A percentile compares a stretch with the other conserved stretches of the same genome.
Conservation (phyloP, 2,888 invertebrate genomes). For the Lathronympha strigana region DNA sequence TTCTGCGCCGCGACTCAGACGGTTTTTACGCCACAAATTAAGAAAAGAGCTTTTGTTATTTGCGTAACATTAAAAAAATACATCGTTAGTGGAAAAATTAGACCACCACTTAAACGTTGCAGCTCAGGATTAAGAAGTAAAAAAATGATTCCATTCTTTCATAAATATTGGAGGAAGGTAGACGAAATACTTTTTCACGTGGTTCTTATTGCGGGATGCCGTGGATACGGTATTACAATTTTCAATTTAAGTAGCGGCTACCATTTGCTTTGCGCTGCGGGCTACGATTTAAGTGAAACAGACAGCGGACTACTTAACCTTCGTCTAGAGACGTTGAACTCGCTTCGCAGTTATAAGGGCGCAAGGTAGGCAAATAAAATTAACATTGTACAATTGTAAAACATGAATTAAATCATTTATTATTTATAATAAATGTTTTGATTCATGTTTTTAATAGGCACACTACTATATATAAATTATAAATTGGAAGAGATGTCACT, state of each 20-base stretch:
- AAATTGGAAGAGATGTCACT: too few relatives aligned
- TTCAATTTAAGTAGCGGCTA: conserved; percentile 63
- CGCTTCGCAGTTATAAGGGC: conserved; percentile 44
- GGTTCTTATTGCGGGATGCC: conserved; percentile 56
- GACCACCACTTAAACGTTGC: conserved; percentile 13
- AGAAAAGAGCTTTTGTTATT: conserved; percentile 24
- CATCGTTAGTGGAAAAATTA: conserved; percentile 27
- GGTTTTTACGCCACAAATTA: conserved; percentile 21
- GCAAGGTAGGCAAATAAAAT: conserved; percentile 40
- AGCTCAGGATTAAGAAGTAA: conserved; percentile 23
- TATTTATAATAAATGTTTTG: too few relatives aligned
- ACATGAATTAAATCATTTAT: too few relatives aligned
- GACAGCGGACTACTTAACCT: conserved; percentile 78
- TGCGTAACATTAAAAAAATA: conserved; percentile 26
- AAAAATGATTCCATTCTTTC: conserved; percentile 20
- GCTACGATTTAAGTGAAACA: conserved; percentile 74
- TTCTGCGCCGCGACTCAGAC: neutral
- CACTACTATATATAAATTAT: too few relatives aligned
- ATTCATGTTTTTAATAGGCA: too few relatives aligned
- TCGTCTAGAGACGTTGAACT: conserved; percentile 72
- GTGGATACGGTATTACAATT: conserved; percentile 66
- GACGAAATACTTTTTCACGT: conserved; percentile 54
- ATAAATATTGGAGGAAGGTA: conserved; percentile 21
- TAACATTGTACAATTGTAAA: too few relatives aligned
- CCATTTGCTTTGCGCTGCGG: conserved; percentile 63